Base-by-base conservation (phyloP, 2,113 vertebrate genomes). In the Xerus inauris region DNA sequence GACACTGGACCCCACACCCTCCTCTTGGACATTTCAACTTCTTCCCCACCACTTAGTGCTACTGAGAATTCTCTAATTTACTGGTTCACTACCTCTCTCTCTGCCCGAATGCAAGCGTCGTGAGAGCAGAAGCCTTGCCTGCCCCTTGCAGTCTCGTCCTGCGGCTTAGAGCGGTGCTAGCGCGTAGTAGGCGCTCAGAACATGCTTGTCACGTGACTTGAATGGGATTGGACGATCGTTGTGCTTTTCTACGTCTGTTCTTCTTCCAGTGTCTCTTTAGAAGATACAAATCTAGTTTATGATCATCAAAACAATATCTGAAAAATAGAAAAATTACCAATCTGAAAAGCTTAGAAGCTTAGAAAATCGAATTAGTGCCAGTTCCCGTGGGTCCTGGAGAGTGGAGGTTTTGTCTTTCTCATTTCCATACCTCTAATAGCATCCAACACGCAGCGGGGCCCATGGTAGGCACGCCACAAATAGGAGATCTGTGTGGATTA, bases 401-500 rank as follows among this genome's bases (percentile, higher is more conserved):
- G n/a, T 1, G 24, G 7, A 22, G 8, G 0, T 1, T 64, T 49
- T 19, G 9, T 45, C 76, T 72, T 72, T 3, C 24, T 92, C 8
- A 3, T 40, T 42, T 84, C 40, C 0, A 1, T 32, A 30, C 20
- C 16, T 6, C 9, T 62, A n/a, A n/a, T n/a, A 16, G 24, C 54
- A 45, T 32, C 47, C 75, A 49, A 6, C 5, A 19, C 16, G 51
- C 59, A 84, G 16, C 28, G 16, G 22, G 73, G 40, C 26, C 8
- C 17, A 40, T 3, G n/a, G 38, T 1, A 5, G n/a, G 54, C 8
- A 4, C 10, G 42, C 8, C 22, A 42, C 0, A 1, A 72, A 40
- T 40, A 20, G 35, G 13, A 7, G 8, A 10, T 59, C 30, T 13
- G 4, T 40, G 35, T 12, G 4, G 2, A 20, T 62, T 12, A 13